phyloP scores from a whole-genome alignment of 2,888 invertebrate species.

The Ypsolopha sequella region DNA sequence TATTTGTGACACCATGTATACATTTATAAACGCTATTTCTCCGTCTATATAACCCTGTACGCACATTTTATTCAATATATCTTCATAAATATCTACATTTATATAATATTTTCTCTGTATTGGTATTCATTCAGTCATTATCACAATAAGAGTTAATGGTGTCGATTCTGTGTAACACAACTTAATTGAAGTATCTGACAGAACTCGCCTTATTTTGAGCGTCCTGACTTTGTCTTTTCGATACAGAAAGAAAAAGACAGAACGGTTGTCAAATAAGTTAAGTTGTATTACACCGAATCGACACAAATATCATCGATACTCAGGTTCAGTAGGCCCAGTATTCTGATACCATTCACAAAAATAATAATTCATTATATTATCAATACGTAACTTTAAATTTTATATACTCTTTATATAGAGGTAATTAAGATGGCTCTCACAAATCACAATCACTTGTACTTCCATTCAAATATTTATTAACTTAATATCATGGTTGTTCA shows the following conservation, averaged over 20 bases:
- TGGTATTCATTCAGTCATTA: background rate
- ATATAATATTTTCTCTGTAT: background rate
- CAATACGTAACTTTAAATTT: constrained; percentile 7
- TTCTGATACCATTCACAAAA: background rate
- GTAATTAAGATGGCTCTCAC: constrained; percentile 1
- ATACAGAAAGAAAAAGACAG: too few relatives aligned
- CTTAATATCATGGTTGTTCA: background rate
- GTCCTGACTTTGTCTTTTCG: too few relatives aligned
- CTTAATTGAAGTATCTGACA: too few relatives aligned
- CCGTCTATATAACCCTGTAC: constrained; percentile 5
- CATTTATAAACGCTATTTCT: background rate
- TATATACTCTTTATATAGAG: background rate
- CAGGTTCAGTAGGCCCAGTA: too few relatives aligned
- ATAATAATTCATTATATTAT: background rate
- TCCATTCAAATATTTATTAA: background rate
- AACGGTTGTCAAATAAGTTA: too few relatives aligned
- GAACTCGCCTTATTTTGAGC: too few relatives aligned
- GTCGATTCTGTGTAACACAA: too few relatives aligned
- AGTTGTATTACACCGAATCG: too few relatives aligned
- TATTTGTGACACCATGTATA: background rate
- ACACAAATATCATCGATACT: too few relatives aligned
- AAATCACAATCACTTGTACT: constrained; percentile 3
- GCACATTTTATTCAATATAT: background rate
- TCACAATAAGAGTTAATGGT: background rate
- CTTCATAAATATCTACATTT: background rate